Evolutionary conservation across 1,140 invertebrate genomes (phyloP).

Genomic region (Solen grandis): DNA sequence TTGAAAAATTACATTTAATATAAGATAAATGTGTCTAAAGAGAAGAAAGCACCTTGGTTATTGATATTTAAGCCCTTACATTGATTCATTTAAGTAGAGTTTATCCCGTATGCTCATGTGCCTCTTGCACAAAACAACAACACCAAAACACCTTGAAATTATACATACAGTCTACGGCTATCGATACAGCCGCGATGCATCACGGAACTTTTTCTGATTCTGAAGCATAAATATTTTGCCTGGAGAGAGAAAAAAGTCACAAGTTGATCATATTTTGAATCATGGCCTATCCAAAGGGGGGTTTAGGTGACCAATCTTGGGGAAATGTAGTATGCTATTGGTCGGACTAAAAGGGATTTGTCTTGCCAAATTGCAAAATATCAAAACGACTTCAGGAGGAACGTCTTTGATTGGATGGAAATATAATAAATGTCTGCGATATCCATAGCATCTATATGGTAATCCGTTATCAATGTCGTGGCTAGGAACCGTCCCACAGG

Average conservation of each 20-base stretch:
- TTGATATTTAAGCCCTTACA: too few species aligned
- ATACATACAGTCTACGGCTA: not conserved
- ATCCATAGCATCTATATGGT: conserved; percentile 53
- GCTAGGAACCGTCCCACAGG: conserved; percentile 7
- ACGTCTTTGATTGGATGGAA: conserved; percentile 51
- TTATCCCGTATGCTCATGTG: too few species aligned
- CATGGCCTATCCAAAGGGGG: not conserved
- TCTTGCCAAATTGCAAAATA: conserved; percentile 54
- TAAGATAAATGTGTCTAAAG: too few species aligned
- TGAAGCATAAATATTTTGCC: not conserved
- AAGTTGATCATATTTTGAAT: too few species aligned
- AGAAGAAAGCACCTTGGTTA: too few species aligned
- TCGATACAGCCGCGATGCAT: not conserved
- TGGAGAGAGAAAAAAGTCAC: not conserved
- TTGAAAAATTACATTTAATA: too few species aligned
- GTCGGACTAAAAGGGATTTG: conserved; percentile 50
- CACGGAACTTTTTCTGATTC: not conserved
- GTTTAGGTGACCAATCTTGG: not conserved
- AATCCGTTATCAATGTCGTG: conserved; percentile 26
- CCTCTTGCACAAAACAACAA: too few species aligned
- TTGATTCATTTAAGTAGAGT: too few species aligned
- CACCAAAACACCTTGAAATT: too few species aligned
- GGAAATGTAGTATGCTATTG: conserved; percentile 40
- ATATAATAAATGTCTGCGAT: conserved; percentile 55
- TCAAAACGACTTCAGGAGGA: conserved; percentile 49